Percentiles rank a stretch among this genome's conserved stretches.
These are phyloP conservation scores for Tricholaema leucomelas DNA, from an alignment of 2,113 vertebrate species.

Conservation along the genomic window DNA sequence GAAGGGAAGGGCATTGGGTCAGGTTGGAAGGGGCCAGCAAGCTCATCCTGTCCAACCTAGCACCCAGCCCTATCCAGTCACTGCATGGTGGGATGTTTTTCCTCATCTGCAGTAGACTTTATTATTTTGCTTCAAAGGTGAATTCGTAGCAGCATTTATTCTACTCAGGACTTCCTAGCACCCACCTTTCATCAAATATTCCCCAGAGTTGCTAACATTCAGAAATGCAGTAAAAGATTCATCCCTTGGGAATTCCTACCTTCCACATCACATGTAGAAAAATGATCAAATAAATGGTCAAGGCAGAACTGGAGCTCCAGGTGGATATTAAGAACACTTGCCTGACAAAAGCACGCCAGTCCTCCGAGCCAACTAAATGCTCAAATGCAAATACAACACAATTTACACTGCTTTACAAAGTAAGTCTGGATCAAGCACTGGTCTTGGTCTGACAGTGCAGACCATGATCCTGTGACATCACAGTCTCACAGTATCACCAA, in stretches of 20 bases:
- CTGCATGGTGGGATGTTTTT: not conserved
- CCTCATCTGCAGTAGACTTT: not conserved
- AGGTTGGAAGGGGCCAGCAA: no score
- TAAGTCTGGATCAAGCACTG: not conserved
- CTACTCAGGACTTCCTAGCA: not conserved
- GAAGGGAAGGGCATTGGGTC: no score
- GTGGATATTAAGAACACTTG: not conserved
- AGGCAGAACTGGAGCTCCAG: not conserved
- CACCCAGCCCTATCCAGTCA: no score
- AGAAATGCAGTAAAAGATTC: not conserved
- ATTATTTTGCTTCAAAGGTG: not conserved
- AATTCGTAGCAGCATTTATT: not conserved
- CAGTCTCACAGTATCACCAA: no score
- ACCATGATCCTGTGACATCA: accelerated
- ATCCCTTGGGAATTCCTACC: not conserved
- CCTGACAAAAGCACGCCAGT: not conserved
- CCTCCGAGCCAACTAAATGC: not conserved
- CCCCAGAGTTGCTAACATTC: not conserved
- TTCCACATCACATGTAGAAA: not conserved
- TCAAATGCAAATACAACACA: not conserved
- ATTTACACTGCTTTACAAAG: not conserved
- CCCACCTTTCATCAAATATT: not conserved
- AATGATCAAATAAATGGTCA: not conserved
- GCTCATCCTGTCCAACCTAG: no score
- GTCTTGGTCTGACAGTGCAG: not conserved